Conservation (phyloP, 2,888 invertebrate species). For the Clunio marinus region DNA sequence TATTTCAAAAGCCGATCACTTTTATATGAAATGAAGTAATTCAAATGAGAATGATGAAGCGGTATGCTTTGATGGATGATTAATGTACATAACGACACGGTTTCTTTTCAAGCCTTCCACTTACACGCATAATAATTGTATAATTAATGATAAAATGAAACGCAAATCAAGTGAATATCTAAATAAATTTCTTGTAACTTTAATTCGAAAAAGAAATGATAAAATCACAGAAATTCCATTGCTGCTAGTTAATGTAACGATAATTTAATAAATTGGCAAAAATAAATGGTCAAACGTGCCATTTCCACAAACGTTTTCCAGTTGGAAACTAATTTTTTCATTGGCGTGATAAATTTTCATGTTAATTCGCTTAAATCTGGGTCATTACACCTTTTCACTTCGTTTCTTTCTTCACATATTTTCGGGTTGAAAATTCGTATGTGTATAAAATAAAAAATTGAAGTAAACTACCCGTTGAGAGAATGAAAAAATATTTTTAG, state of each 20-base stretch:
- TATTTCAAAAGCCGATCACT: not conserved
- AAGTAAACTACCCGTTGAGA: constrained; percentile 31
- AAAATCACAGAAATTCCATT: constrained; percentile 23
- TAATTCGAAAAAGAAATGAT: too few species aligned
- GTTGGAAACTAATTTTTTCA: constrained; percentile 6
- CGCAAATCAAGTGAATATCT: not conserved
- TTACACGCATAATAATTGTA: not conserved
- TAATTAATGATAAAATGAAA: constrained; percentile 12
- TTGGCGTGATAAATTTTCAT: constrained; percentile 30
- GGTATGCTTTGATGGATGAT: not conserved
- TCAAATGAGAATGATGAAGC: not conserved
- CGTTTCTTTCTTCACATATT: not conserved
- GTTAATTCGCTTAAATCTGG: constrained; percentile 36
- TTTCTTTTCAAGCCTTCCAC: not conserved
- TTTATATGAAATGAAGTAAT: not conserved
- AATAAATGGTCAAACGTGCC: constrained; percentile 24
- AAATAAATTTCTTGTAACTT: not conserved
- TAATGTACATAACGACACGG: constrained; percentile 11
- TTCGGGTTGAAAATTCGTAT: constrained; percentile 10
- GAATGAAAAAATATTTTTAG: constrained; percentile 18
- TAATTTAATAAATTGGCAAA: constrained; percentile 30
- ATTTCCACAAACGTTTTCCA: constrained; percentile 4
- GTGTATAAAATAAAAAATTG: constrained; percentile 17
- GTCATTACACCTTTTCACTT: constrained; percentile 27
- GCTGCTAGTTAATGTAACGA: not conserved